Evolutionary conservation across 2,888 invertebrate species (phyloP).

Genomic region (Tipula confusa): DNA sequence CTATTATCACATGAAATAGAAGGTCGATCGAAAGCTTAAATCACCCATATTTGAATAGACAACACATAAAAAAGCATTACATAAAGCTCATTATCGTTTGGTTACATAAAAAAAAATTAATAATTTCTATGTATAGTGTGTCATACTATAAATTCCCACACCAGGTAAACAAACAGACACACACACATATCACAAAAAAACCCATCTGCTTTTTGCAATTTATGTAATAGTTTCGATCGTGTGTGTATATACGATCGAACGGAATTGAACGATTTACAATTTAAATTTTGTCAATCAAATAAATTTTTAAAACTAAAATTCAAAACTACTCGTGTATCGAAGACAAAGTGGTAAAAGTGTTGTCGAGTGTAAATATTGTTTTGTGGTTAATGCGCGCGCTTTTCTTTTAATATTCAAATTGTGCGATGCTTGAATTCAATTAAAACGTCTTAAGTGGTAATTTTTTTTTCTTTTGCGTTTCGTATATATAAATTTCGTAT

Average conservation of each 20-base stretch:
- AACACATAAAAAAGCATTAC: neutral
- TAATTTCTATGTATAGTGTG: neutral
- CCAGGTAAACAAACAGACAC: no score
- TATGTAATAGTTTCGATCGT: neutral
- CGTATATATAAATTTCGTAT: neutral
- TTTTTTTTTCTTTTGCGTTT: neutral
- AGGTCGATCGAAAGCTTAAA: neutral
- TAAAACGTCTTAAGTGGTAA: conserved; percentile 25
- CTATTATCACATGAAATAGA: neutral
- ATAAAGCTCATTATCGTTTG: neutral
- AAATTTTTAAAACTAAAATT: neutral
- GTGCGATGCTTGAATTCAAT: conserved; percentile 8
- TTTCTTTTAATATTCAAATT: conserved; percentile 10
- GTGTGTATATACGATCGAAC: neutral
- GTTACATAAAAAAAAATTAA: neutral
- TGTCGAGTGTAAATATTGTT: neutral
- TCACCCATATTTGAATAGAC: neutral
- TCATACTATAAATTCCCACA: neutral
- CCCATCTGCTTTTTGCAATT: neutral
- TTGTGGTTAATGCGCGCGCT: neutral
- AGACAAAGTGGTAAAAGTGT: neutral
- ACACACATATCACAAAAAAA: neutral
- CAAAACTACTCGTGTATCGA: neutral
- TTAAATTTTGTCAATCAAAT: neutral
- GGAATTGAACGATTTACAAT: neutral